These are phyloP conservation scores for Drosophila gunungcola DNA, from an alignment of 1,140 invertebrate species.

Conservation along the genomic window DNA sequence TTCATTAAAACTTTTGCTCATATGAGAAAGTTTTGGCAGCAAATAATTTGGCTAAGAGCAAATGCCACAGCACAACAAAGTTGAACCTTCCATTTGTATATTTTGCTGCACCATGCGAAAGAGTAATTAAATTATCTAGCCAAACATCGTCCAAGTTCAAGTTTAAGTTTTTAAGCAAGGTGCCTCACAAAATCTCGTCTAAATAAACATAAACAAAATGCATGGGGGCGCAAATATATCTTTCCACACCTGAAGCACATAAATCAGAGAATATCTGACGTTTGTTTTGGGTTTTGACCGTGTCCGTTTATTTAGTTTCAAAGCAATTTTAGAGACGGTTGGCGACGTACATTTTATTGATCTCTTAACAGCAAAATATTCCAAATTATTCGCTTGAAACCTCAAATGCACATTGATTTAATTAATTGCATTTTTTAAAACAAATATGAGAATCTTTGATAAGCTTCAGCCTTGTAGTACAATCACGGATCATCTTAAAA, in stretches of 20 bases:
- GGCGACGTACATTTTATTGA: slow-evolving; percentile 9
- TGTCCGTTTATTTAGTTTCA: slow-evolving; percentile 30
- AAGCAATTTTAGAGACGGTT: too few relatives aligned
- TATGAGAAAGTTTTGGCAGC: slow-evolving; percentile 48
- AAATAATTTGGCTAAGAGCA: slow-evolving; percentile 56
- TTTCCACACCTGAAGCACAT: slow-evolving; percentile 65
- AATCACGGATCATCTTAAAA: slow-evolving; percentile 34
- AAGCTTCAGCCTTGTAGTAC: slow-evolving; percentile 19
- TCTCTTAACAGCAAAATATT: background rate
- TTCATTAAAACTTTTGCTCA: slow-evolving; percentile 38
- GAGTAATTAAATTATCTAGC: slow-evolving; percentile 60
- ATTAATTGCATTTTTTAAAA: slow-evolving; percentile 20
- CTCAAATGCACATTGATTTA: slow-evolving; percentile 4
- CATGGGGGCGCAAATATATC: slow-evolving; percentile 19
- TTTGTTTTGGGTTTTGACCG: background rate
- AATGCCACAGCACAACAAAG: slow-evolving; percentile 11
- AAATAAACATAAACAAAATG: slow-evolving; percentile 58
- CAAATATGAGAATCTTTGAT: background rate
- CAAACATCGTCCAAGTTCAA: slow-evolving; percentile 66
- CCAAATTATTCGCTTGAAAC: slow-evolving; percentile 6
- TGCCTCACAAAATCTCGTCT: slow-evolving; percentile 28
- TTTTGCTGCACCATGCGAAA: slow-evolving; percentile 27
- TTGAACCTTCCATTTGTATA: slow-evolving; percentile 45
- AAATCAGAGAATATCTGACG: slow-evolving; percentile 36
- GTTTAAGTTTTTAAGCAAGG: slow-evolving; percentile 57